A percentile compares a stretch with the other conserved stretches of the same genome.
Conservation (phyloP, 37 sponge, comb jelly and placozoan species). For the Cliona cf. orientalis region DNA sequence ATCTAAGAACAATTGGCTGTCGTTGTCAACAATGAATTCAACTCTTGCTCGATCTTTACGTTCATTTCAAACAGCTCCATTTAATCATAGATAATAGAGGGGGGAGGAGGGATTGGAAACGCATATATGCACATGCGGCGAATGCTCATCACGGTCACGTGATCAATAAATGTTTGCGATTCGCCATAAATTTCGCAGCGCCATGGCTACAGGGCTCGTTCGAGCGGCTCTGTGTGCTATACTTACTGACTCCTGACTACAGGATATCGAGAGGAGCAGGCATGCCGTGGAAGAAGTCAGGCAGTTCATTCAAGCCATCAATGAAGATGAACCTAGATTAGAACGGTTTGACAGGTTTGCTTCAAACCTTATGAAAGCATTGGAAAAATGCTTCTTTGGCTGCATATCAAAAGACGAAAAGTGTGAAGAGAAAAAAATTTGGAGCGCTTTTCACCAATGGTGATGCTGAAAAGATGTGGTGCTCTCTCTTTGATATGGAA, state of each 20-base stretch:
- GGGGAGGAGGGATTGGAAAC: too few species aligned
- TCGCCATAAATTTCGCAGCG: too few species aligned
- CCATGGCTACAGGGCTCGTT: not conserved
- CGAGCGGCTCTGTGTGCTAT: not conserved
- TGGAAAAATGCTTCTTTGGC: not conserved
- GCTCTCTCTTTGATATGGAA: not conserved
- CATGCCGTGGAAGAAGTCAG: not conserved
- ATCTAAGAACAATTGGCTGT: too few species aligned
- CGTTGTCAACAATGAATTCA: too few species aligned
- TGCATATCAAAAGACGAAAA: not conserved
- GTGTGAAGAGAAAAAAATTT: not conserved
- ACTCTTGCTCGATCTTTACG: too few species aligned
- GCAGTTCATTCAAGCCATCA: not conserved
- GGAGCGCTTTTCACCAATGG: not conserved
- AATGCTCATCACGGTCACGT: too few species aligned
- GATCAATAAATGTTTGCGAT: too few species aligned
- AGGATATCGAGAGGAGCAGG: not conserved
- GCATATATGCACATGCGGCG: too few species aligned
- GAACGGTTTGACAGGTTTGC: not conserved
- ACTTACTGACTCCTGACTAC: not conserved
- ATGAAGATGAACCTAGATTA: too few species aligned
- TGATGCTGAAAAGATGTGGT: not conserved
- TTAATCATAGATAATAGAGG: too few species aligned
- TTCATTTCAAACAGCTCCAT: too few species aligned
- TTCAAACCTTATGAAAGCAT: not conserved